Base-by-base conservation (phyloP, 1,140 invertebrate species). In the Thaumetopoea pityocampa region DNA sequence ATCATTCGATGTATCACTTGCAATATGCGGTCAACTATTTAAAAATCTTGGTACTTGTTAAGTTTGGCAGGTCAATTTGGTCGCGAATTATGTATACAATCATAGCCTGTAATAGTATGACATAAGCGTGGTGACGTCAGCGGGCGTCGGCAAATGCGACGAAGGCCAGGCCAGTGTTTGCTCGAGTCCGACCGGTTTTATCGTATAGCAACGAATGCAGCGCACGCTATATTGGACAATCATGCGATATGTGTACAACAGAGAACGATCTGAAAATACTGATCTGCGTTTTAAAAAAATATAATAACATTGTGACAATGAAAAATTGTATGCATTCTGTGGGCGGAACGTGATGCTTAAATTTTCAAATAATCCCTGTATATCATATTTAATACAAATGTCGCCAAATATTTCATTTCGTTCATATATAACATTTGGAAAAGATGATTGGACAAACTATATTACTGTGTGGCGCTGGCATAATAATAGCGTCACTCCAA, bases 71-170 rank as follows among this genome's bases (percentile, higher is more conserved):
- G 43, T 59, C 36, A 34, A 43, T 45, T 44, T 51, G 29, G 36
- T 24, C 15, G 36, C 9, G 40, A n/a, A n/a, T n/a, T n/a, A n/a
- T n/a, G 15, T 10, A 40, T 30, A 47, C 24, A 40, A 50, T 33
- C 40, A 43, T 38, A 26, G 38, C 15, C 46, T 24, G 51, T 53
- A 49, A 56, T 60, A 41, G 61, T 57, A 77, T 81, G 77, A 81
- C 77, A 81, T 78, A 80, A 80, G 62, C 71, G 53, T 12, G 63
- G 45, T 81, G 67, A 81, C 77, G 73, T 81, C 73, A 81, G 29
- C 73, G 64, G 71, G 73, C 73, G 71, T 68, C 67, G 69, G 60
- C 57, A 58, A 51, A 57, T 50, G 50, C 52, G 52, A 46, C 65
- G 77, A 77, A 76, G 73, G 73, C 73, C 69, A 62, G 46, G 51